These are phyloP conservation scores for Autographa pulchrina DNA, from an alignment of 2,888 invertebrate species.

Conservation along the genomic window DNA sequence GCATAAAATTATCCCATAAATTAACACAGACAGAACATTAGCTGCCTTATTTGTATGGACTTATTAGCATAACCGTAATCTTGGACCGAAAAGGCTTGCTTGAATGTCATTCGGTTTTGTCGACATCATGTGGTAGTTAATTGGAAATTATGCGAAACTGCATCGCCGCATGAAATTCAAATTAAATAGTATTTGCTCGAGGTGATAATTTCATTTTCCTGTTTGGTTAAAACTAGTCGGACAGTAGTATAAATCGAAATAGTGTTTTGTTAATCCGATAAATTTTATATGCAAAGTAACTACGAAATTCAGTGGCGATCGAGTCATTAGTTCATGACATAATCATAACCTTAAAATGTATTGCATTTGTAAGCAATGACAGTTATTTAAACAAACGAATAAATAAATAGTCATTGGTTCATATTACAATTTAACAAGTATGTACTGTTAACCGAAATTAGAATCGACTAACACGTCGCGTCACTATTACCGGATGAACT, in stretches of 20 bases:
- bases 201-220: neutral
- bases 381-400: too few species aligned
- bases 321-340: neutral
- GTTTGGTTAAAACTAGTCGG: neutral
- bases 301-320: neutral
- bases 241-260: neutral
- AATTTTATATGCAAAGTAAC: neutral
- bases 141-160: slow-evolving; percentile 28
- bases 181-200: neutral
- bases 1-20: slow-evolving; percentile 21
- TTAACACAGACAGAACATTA: slow-evolving; percentile 17
- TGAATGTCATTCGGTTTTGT: slow-evolving; percentile 33
- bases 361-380: too few species aligned
- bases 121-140: slow-evolving; percentile 28
- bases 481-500: too few species aligned
- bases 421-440: too few species aligned
- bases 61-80: slow-evolving; percentile 41
- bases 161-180: slow-evolving; percentile 15
- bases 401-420: too few species aligned
- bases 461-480: too few species aligned
- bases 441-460: too few species aligned
- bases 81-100: slow-evolving; percentile 9
- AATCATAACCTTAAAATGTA: neutral
- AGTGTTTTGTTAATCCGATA: neutral
- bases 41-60: slow-evolving; percentile 24